phyloP scores from a whole-genome alignment of 2,888 invertebrate genomes.

The Desoria tigrina region DNA sequence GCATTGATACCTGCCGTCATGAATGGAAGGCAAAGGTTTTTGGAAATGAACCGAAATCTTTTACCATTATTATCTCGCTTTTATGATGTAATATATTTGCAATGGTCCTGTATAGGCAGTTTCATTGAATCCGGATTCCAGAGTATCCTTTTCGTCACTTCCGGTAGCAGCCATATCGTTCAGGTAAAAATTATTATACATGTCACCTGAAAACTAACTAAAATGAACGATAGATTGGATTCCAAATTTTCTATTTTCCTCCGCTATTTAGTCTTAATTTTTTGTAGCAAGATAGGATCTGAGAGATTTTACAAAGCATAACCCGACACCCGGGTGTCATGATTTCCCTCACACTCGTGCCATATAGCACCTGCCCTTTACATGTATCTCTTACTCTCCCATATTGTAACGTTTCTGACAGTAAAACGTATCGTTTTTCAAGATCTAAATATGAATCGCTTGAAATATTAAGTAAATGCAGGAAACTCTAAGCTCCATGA shows the following conservation, averaged over 20 bases:
- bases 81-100: background rate
- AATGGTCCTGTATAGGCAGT: background rate
- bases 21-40: background rate
- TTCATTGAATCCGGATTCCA: background rate
- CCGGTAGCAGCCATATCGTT: too few relatives aligned
- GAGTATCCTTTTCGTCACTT: too few relatives aligned
- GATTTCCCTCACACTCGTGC: conserved; percentile 5
- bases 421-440: background rate
- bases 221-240: too few relatives aligned
- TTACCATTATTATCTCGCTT: background rate
- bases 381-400: too few relatives aligned
- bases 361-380: background rate
- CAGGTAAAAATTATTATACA: too few relatives aligned
- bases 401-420: background rate
- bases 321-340: background rate
- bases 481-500: too few relatives aligned
- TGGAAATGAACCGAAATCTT: background rate
- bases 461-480: too few relatives aligned
- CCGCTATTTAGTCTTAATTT: too few relatives aligned
- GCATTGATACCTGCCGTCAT: background rate
- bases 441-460: too few relatives aligned
- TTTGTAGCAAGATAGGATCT: too few relatives aligned
- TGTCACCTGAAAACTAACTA: too few relatives aligned
- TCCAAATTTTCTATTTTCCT: too few relatives aligned
- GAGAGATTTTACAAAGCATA: background rate